Evolutionary conservation across 37 sponge, comb jelly and placozoan genomes (phyloP).

Genomic region (Cliona cf. orientalis): DNA sequence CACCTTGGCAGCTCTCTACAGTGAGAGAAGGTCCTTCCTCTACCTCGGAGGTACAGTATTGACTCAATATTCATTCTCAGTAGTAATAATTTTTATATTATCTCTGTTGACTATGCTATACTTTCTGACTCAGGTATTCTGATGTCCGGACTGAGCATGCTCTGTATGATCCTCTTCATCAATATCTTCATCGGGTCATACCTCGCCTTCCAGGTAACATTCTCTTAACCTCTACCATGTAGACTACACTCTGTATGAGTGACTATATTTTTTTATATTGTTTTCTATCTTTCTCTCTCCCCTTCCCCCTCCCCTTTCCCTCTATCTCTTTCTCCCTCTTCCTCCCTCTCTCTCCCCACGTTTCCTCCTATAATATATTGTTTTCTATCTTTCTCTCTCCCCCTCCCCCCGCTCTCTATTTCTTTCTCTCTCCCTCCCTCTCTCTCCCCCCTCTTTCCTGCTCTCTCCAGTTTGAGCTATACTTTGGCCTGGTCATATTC

Average conservation of each 20-base stretch:
- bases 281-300: too few relatives aligned
- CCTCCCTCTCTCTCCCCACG: too few relatives aligned
- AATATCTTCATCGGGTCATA: conserved; percentile 86
- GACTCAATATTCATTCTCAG: not conserved
- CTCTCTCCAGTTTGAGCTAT: conserved; percentile 86
- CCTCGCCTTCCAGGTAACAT: conserved; percentile 71
- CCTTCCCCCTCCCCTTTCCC: too few relatives aligned
- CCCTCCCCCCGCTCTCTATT: too few relatives aligned
- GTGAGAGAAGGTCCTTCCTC: conserved; percentile 83
- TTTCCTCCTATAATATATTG: too few relatives aligned
- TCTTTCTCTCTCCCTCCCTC: too few relatives aligned
- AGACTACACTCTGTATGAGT: not conserved
- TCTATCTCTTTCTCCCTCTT: too few relatives aligned
- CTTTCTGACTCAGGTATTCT: conserved; percentile 53
- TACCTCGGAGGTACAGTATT: conserved; percentile 96
- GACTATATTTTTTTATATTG: not conserved
- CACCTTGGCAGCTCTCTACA: conserved; percentile 68
- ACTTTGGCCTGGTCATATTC: conserved; percentile 87
- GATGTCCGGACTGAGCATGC: conserved; percentile 71
- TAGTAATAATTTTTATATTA: not conserved
- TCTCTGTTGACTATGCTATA: not conserved
- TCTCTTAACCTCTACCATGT: not conserved
- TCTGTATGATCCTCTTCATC: conserved; percentile 68
- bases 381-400: too few relatives aligned
- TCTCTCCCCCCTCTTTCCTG: too few relatives aligned